A percentile compares a stretch with the other conserved stretches of the same genome.
These are phyloP conservation scores for Apomyelois bistriatella DNA, from an alignment of 2,888 invertebrate species.

Conservation along the genomic window DNA sequence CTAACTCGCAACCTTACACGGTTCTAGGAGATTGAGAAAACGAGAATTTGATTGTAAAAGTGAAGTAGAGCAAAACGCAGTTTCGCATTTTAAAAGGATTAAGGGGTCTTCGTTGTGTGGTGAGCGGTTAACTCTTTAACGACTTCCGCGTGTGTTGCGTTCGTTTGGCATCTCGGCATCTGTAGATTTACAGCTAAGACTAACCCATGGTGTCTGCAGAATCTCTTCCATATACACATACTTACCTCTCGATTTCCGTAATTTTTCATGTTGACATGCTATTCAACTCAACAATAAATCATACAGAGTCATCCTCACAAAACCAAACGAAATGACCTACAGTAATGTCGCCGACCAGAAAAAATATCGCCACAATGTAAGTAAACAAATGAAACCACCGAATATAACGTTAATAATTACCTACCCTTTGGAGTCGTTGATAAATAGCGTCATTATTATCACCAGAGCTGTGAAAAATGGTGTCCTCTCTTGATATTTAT, in stretches of 20 bases:
- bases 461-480: constrained; percentile 69
- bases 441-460: constrained; percentile 77
- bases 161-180: constrained; percentile 21
- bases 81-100: constrained; percentile 60
- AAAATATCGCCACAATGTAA: constrained; percentile 64
- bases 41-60: constrained; percentile 31
- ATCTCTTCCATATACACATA: constrained; percentile 42
- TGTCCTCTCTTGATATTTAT: constrained; percentile 67
- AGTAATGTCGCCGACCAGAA: constrained; percentile 57
- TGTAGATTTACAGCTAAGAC: constrained; percentile 21
- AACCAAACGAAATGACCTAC: constrained; percentile 67
- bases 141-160: constrained; percentile 62
- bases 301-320: constrained; percentile 59
- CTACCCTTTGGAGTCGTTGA: constrained; percentile 71
- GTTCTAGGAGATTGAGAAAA: constrained; percentile 23
- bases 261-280: constrained; percentile 78
- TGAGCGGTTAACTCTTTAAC: constrained; percentile 69
- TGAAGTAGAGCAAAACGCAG: constrained; percentile 37
- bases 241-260: constrained; percentile 59
- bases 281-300: constrained; percentile 77
- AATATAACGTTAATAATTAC: constrained; percentile 76
- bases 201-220: constrained; percentile 15
- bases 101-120: constrained; percentile 54
- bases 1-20: background rate
- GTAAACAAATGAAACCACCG: constrained; percentile 67